These are phyloP conservation scores for Neomorphus geoffroyi DNA, from an alignment of 2,797 vertebrate genomes.

Conservation along the genomic window DNA sequence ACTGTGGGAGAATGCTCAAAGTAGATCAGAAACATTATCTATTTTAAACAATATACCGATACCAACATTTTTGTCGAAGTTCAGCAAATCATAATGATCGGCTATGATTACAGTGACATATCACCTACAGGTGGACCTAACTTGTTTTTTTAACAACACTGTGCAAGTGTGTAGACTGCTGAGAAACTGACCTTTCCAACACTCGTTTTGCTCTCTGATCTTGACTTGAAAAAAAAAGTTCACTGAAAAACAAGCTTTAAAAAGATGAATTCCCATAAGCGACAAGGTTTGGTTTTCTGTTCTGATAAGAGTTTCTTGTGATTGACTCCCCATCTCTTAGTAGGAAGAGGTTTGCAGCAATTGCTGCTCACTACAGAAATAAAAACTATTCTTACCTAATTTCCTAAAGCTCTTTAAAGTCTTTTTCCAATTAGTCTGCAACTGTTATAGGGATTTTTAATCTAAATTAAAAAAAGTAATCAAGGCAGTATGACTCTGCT, in stretches of 20 bases:
- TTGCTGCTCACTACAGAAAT: not conserved
- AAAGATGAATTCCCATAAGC: not conserved
- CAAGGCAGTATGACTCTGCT: constrained; percentile 58
- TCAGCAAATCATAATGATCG: not conserved
- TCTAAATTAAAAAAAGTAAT: constrained; percentile 65
- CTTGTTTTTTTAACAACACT: not conserved
- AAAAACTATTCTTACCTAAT: constrained; percentile 62
- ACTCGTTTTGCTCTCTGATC: not conserved
- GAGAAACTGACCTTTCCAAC: not conserved
- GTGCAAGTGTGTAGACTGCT: not conserved
- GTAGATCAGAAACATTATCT: not conserved
- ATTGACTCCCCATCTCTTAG: not conserved
- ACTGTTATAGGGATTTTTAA: constrained; percentile 57
- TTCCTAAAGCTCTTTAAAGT: constrained; percentile 59
- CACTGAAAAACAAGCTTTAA: constrained; percentile 2
- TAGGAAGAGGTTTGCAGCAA: constrained; percentile 7
- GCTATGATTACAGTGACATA: not conserved
- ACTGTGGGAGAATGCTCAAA: not conserved
- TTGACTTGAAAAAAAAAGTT: not conserved
- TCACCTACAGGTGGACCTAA: not conserved
- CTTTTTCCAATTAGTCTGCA: constrained; percentile 60
- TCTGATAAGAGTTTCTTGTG: not conserved
- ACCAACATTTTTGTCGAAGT: not conserved
- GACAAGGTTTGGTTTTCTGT: not conserved
- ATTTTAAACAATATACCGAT: not conserved